Conservation (phyloP, 2,113 vertebrate genomes). For the Mirza zaza region DNA sequence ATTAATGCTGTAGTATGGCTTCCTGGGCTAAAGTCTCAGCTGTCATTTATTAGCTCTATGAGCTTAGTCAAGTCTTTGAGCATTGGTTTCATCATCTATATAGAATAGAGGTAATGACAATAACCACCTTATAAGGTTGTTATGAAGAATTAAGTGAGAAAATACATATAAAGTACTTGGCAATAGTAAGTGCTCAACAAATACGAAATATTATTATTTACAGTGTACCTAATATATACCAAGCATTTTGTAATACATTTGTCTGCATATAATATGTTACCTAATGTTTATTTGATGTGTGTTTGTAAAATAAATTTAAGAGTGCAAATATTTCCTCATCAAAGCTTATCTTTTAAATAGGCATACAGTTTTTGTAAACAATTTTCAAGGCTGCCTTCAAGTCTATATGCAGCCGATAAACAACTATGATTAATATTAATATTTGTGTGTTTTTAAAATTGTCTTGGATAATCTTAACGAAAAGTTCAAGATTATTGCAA, state of each 20-base stretch:
- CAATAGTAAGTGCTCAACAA: not conserved
- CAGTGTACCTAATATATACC: not conserved
- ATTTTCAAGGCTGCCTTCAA: not conserved
- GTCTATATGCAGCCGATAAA: not conserved
- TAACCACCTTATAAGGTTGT: not conserved
- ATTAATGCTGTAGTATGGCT: not conserved
- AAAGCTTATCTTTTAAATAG: not conserved
- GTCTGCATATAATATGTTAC: not conserved
- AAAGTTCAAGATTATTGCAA: not conserved
- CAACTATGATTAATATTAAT: not conserved
- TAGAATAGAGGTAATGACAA: not conserved
- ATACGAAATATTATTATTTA: not conserved
- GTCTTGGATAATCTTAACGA: not conserved
- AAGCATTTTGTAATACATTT: not conserved
- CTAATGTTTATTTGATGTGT: not conserved
- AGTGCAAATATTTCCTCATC: not conserved
- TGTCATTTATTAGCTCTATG: not conserved
- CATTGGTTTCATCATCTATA: not conserved
- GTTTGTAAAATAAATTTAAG: conserved; percentile 13
- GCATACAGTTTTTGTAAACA: not conserved
- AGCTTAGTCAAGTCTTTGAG: not conserved
- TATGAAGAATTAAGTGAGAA: not conserved
- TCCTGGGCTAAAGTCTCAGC: not conserved
- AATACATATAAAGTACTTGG: not conserved
- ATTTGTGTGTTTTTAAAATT: not conserved